Conservation (phyloP, 2,113 vertebrate species). For the Percina caprodes region DNA sequence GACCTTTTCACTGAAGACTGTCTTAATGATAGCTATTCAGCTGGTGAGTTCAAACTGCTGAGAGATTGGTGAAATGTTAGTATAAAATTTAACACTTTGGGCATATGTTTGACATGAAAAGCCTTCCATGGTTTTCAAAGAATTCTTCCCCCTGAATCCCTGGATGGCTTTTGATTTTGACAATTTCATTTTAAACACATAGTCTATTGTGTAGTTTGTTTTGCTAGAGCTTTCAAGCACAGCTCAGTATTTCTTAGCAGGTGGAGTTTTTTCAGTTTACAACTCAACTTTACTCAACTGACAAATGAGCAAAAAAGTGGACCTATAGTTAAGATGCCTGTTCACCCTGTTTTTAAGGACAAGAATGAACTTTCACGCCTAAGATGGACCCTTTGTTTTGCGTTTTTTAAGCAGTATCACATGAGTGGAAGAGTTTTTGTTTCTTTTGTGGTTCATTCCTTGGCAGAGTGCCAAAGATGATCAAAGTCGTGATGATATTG, state of each 20-base stretch:
- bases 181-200: no score
- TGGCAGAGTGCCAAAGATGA: no score
- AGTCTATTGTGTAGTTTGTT: background rate
- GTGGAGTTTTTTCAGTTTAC: background rate
- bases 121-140: background rate
- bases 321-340: background rate
- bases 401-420: background rate
- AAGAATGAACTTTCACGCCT: background rate
- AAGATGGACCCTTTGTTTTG: background rate
- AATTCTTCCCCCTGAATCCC: background rate
- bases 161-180: background rate
- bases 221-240: background rate
- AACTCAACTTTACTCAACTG: background rate
- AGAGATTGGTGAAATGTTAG: no score
- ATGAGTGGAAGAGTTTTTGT: no score
- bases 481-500: no score
- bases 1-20: constrained; percentile 98
- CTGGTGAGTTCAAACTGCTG: constrained; percentile 70
- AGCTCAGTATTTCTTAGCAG: background rate
- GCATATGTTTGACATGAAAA: background rate
- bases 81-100: background rate
- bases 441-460: no score
- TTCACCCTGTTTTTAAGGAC: background rate
- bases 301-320: background rate
- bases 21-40: constrained; percentile 99